phyloP scores from a whole-genome alignment of 2,888 invertebrate species.

The Cordilura impudica region DNA sequence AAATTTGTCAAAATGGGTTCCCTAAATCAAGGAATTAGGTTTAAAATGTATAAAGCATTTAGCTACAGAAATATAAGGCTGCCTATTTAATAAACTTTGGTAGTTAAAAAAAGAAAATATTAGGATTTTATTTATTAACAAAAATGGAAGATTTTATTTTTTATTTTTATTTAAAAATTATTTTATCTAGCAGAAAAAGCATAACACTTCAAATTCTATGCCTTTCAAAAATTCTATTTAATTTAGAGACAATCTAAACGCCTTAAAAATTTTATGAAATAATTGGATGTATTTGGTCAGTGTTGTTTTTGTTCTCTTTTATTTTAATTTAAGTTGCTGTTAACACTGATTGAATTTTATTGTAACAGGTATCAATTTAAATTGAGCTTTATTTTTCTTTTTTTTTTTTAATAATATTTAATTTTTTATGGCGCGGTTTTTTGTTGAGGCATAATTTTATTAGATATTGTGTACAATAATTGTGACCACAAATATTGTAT shows the following conservation, averaged over 20 bases:
- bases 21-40: too few species aligned
- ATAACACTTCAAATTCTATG: too few species aligned
- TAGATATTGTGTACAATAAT: conserved; percentile 58
- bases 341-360: conserved; percentile 15
- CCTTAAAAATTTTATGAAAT: neutral
- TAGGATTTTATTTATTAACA: too few species aligned
- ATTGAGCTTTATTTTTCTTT: conserved; percentile 41
- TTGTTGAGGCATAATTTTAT: conserved; percentile 51
- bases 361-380: conserved; percentile 57
- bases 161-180: too few species aligned
- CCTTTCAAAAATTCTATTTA: too few species aligned
- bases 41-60: too few species aligned
- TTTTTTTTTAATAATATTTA: conserved; percentile 4
- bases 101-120: too few species aligned
- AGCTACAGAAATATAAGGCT: too few species aligned
- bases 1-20: too few species aligned
- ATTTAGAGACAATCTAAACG: neutral
- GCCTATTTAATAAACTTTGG: too few species aligned
- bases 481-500: conserved; percentile 54
- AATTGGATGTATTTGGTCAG: neutral
- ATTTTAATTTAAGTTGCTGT: conserved; percentile 13
- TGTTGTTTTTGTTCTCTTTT: conserved; percentile 8
- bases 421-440: conserved; percentile 19
- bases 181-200: too few species aligned
- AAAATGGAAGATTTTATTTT: too few species aligned